phyloP scores from a whole-genome alignment of 1,140 invertebrate genomes.

The Pseudomyrmex concolor region DNA sequence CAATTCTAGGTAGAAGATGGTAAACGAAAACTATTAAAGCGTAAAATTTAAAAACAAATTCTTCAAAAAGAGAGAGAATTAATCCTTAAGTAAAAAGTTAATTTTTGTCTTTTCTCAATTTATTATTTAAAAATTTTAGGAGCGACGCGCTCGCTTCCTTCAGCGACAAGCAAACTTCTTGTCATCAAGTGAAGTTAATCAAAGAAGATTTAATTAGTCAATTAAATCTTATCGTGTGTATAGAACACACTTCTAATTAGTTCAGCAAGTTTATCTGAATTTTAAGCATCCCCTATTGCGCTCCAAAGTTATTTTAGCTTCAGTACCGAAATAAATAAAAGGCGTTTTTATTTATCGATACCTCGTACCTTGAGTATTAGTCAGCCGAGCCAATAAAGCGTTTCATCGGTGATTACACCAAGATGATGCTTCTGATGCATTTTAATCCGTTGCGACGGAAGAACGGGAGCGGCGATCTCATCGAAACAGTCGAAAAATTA shows the following conservation, averaged over 20 bases:
- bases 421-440: not conserved
- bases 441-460: not conserved
- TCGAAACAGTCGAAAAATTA: not conserved
- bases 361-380: no score
- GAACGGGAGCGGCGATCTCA: not conserved
- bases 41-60: no score
- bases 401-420: no score
- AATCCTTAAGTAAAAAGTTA: no score
- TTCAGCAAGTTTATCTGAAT: not conserved
- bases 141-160: no score
- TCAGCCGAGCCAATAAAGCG: no score
- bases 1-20: not conserved
- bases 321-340: not conserved
- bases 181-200: not conserved
- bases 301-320: not conserved
- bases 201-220: constrained; percentile 15
- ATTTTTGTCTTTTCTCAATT: no score
- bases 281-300: not conserved
- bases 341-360: not conserved
- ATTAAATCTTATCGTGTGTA: not conserved
- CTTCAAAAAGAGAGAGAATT: no score
- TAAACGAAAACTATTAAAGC: not conserved
- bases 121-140: no score
- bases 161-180: no score
- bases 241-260: not conserved